Conservation (phyloP, 2,113 vertebrate species). For the Cromileptes altivelis region DNA sequence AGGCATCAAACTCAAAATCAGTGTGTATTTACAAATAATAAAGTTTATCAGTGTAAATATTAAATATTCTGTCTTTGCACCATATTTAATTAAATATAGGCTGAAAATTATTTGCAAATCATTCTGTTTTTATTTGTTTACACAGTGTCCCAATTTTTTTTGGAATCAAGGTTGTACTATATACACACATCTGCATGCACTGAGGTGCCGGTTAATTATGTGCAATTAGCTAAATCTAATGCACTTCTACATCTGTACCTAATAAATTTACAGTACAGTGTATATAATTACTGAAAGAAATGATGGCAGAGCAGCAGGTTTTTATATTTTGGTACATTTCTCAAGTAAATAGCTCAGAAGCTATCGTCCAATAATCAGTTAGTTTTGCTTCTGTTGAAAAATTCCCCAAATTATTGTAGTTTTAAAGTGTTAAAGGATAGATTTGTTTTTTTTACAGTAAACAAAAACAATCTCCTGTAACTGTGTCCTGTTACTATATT, state of each 20-base stretch:
- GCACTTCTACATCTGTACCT: background rate
- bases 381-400: background rate
- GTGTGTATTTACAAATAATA: no score
- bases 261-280: background rate
- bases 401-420: background rate
- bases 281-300: background rate
- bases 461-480: background rate
- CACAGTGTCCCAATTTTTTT: no score
- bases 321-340: no score
- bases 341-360: background rate
- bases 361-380: background rate
- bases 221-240: background rate
- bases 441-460: background rate
- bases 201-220: constrained; percentile 1
- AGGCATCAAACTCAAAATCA: no score
- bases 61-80: no score
- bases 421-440: background rate
- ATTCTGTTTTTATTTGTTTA: no score
- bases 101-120: no score
- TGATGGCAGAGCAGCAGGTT: background rate
- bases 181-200: background rate
- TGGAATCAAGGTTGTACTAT: no score
- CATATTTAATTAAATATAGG: no score
- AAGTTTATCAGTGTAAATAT: no score
- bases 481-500: background rate